These are phyloP conservation scores for Bradysia coprophila DNA, from an alignment of 1,140 invertebrate genomes.

Conservation along the genomic window DNA sequence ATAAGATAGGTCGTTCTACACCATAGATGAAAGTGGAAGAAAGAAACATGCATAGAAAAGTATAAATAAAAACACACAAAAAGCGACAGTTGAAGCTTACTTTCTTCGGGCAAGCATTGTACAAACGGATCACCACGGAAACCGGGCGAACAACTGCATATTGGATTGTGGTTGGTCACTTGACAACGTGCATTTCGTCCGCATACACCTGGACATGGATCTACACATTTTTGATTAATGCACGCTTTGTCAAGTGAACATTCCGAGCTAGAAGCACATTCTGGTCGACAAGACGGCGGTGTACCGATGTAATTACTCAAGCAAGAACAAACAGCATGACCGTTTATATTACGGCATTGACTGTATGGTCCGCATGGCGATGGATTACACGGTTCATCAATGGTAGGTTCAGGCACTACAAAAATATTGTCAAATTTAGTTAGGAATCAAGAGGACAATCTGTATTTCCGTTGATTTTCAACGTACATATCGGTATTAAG, in stretches of 20 bases:
- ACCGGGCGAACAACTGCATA: slow-evolving; percentile 37
- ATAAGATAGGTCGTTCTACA: neutral
- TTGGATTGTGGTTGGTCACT: too few species aligned
- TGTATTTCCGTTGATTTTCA: neutral
- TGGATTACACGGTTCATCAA: slow-evolving; percentile 35
- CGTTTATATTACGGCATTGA: slow-evolving; percentile 37
- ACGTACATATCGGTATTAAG: slow-evolving; percentile 33
- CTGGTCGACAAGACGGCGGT: slow-evolving; percentile 43
- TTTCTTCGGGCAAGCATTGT: slow-evolving; percentile 29
- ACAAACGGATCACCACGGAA: slow-evolving; percentile 47
- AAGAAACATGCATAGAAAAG: neutral
- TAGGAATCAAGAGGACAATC: slow-evolving; percentile 9
- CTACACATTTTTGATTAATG: slow-evolving; percentile 43
- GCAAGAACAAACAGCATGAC: slow-evolving; percentile 44
- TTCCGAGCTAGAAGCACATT: slow-evolving; percentile 45
- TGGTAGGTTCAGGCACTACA: slow-evolving; percentile 18
- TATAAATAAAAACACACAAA: neutral
- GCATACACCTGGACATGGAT: too few species aligned
- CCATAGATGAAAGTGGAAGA: neutral
- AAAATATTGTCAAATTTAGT: too few species aligned
- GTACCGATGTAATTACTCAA: slow-evolving; percentile 36
- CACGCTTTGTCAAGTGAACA: too few species aligned
- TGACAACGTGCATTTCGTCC: slow-evolving; percentile 46
- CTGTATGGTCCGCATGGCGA: slow-evolving; percentile 47
- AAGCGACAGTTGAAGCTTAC: slow-evolving; percentile 22